Conservation (phyloP, 2,113 vertebrate species). For the cattle (Bos taurus) region DNA sequence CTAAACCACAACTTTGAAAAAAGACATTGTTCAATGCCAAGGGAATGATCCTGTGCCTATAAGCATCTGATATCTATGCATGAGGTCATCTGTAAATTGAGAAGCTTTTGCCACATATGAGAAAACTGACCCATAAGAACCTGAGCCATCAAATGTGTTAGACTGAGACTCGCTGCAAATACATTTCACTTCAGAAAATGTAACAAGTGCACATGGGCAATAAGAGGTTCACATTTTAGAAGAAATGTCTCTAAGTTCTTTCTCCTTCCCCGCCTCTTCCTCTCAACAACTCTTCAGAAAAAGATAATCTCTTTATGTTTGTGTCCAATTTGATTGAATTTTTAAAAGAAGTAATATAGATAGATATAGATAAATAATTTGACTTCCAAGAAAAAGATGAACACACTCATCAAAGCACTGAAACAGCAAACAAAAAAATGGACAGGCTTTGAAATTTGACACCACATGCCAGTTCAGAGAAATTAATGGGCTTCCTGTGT, state of each 20-base stretch:
- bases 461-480: background rate
- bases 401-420: background rate
- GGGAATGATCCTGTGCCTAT: background rate
- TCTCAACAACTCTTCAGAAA: background rate
- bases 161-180: background rate
- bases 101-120: background rate
- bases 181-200: background rate
- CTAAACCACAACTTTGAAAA: background rate
- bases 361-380: background rate
- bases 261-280: background rate
- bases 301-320: background rate
- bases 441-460: background rate
- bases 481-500: background rate
- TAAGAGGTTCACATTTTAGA: background rate
- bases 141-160: background rate
- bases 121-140: background rate
- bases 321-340: background rate
- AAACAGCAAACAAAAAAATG: background rate
- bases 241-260: background rate
- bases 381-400: background rate
- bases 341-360: background rate
- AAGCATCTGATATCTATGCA: background rate
- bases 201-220: background rate
- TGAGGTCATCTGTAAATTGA: background rate
- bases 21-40: background rate